A percentile compares a stretch with the other conserved stretches of the same genome.
phyloP scores from a whole-genome alignment of 1,140 invertebrate genomes.

The Wasmannia auropunctata region DNA sequence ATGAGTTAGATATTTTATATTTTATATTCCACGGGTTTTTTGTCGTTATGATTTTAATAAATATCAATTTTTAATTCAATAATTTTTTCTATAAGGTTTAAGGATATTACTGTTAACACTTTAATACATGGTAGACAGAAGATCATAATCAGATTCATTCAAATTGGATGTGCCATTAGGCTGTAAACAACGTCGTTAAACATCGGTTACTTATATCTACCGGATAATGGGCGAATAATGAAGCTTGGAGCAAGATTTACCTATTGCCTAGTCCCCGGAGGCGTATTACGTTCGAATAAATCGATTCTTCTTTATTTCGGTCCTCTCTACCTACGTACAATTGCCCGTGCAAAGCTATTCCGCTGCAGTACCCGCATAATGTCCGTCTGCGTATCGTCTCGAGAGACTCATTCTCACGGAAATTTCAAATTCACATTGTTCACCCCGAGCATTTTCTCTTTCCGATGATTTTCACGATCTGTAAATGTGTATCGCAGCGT shows the following conservation, averaged over 20 bases:
- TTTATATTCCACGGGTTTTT: neutral
- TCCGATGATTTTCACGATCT: neutral
- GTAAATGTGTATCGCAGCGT: neutral
- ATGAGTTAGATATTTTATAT: neutral
- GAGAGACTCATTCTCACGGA: constrained; percentile 32
- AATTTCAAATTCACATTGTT: constrained; percentile 33
- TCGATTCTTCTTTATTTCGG: constrained; percentile 56
- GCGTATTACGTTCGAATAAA: constrained; percentile 49
- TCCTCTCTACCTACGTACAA: neutral
- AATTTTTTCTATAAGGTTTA: neutral
- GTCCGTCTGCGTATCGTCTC: neutral
- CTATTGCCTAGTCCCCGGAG: constrained; percentile 50
- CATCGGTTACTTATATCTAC: constrained; percentile 64
- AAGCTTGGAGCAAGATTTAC: constrained; percentile 66
- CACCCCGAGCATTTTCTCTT: neutral
- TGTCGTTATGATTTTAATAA: neutral
- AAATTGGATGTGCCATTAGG: constrained; percentile 63
- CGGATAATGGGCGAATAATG: constrained; percentile 68
- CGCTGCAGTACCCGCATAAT: constrained; percentile 6
- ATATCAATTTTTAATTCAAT: neutral
- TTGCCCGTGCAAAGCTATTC: neutral
- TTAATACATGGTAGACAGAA: neutral
- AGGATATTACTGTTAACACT: neutral
- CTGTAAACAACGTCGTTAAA: constrained; percentile 72
- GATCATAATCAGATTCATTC: constrained; percentile 45